Evolutionary conservation across 1,140 invertebrate species (phyloP), one percentile per base, ranked within the genome.

Genomic region (Zophobas atratus): DNA sequence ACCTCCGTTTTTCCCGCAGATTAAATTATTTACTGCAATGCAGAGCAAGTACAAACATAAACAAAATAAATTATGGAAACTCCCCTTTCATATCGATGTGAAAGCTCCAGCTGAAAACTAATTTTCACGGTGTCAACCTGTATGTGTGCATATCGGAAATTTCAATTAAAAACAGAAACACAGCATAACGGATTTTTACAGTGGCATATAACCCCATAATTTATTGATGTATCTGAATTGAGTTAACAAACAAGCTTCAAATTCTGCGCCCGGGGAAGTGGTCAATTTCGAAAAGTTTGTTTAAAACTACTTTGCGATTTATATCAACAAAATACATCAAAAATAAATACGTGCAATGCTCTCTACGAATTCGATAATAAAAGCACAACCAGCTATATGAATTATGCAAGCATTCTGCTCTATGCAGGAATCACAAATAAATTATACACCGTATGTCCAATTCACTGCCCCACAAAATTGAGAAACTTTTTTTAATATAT

Each of bases 81-180:
- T 56, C 49, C 48, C 35, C 49, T 56, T 56, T 38, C 36, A 56
- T 73, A 73, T 55, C 39, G 55, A 56, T 72, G 33, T 35, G 51
- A 56, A 56, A 56, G 36, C 55, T 73, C 49, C 71, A 38, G 55
- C 49, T 55, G 55, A 56, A 73, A 73, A 73, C 71, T 55, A 73
- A 73, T 73, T 73, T 73, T 73, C 71, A 39, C 36, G 71, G 38
- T 73, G 71, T 73, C 71, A 73, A 73, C 49, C 55, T 73, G 71
- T 43, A 55, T 32, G 55, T 53, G 36, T 55, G 49, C 38, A 56
- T 46, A 73, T 73, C 49, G 71, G 55, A 73, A 73, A 73, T 73
- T 73, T 73, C 71, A 73, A 73, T 73, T 73, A 73, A 73, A 51
- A 73, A 73, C 49, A 53, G 71, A 56, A 56, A 73, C 71, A 73